Conservation (phyloP, 2,797 vertebrate genomes). For the Tenualosa thibaudeaui region DNA sequence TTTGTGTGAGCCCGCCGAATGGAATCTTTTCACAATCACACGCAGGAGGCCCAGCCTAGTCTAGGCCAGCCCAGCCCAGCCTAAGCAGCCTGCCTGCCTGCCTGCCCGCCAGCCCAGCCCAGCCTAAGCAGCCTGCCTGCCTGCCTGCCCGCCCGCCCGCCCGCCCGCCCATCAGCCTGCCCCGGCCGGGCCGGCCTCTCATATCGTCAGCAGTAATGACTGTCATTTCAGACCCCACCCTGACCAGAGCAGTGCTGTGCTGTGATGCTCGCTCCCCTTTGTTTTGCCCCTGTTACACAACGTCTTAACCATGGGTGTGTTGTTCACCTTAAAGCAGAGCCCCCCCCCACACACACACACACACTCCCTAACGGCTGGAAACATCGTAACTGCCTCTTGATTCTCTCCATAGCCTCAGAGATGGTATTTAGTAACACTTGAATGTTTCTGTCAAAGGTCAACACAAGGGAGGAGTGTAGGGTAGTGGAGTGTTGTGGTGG, state of each 20-base stretch:
- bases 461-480: background rate
- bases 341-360: background rate
- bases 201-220: background rate
- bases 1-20: background rate
- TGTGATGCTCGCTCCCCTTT: background rate
- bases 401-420: background rate
- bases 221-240: slow-evolving; percentile 16
- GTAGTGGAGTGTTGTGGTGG: background rate
- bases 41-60: background rate
- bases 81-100: background rate
- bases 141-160: background rate
- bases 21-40: slow-evolving; percentile 21
- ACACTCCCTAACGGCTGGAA: background rate
- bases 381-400: background rate
- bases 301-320: background rate
- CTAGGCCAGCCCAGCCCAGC: background rate
- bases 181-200: background rate
- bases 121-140: background rate
- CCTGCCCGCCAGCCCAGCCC: background rate
- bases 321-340: background rate
- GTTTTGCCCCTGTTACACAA: background rate
- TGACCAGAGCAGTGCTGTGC: background rate
- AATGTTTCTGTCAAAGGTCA: background rate
- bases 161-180: background rate
- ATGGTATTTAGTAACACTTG: background rate